These are phyloP conservation scores for Linyphia triangularis DNA, from an alignment of 2,888 invertebrate genomes.

Conservation along the genomic window DNA sequence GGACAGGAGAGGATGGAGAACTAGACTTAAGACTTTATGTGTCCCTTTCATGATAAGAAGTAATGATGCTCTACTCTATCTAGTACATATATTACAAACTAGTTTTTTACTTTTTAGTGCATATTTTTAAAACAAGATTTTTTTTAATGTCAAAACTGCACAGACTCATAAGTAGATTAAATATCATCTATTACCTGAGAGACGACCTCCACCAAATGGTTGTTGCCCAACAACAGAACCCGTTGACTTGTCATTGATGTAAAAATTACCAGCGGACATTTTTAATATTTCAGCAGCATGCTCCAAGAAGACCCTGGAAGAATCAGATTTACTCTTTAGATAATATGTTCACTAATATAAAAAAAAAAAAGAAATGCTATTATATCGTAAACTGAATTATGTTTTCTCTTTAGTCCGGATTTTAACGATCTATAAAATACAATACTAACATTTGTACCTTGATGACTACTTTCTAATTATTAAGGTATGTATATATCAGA, in stretches of 20 bases:
- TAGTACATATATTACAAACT: no score
- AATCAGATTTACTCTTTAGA: not conserved
- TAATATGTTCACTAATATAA: not conserved
- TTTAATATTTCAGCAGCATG: conserved; percentile 90
- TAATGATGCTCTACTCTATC: no score
- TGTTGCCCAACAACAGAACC: conserved; percentile 99
- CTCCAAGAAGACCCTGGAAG: conserved; percentile 85
- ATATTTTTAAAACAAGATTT: no score
- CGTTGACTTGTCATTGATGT: conserved; percentile 98
- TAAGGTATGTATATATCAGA: not conserved
- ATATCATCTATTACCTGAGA: conserved; percentile 92
- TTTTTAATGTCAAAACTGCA: no score
- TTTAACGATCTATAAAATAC: not conserved
- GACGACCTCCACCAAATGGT: conserved; percentile 97
- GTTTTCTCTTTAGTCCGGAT: not conserved
- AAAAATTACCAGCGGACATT: conserved; percentile 97
- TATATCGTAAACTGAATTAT: no score
- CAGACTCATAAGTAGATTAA: no score
- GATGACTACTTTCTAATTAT: conserved; percentile 11
- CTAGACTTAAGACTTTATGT: no score
- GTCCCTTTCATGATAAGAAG: no score
- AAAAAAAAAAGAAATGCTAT: not conserved
- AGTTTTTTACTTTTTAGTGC: no score
- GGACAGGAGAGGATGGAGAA: no score
- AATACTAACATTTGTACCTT: not conserved